phyloP scores from a whole-genome alignment of 2,797 vertebrate species.

The Argentina silus region DNA sequence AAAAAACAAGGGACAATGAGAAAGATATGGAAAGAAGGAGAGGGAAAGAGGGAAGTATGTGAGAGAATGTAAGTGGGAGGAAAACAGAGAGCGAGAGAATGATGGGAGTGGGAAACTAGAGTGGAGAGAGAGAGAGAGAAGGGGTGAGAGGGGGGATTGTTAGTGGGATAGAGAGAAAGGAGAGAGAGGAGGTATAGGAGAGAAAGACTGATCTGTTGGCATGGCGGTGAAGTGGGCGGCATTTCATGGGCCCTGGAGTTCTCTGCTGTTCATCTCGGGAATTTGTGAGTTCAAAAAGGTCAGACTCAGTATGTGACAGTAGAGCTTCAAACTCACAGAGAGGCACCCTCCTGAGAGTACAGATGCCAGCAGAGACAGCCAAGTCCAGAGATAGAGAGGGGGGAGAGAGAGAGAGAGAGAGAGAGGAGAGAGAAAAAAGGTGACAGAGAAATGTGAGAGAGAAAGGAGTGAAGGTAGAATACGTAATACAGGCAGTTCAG shows the following conservation, averaged over 20 bases:
- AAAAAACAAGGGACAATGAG: background rate
- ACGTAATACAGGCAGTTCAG: too few species aligned
- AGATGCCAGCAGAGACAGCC: background rate
- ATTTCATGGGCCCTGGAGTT: background rate
- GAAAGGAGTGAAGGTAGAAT: too few species aligned
- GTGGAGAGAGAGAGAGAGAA: background rate
- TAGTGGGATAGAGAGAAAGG: background rate
- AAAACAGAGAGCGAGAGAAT: background rate
- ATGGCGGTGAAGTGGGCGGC: slow-evolving; percentile 11
- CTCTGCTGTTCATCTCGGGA: slow-evolving; percentile 19
- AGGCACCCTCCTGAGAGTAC: slow-evolving; percentile 7
- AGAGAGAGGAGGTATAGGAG: background rate
- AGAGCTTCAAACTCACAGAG: slow-evolving; percentile 23
- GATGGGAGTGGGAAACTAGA: background rate
- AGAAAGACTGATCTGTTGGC: slow-evolving; percentile 32
- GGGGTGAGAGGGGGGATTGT: background rate
- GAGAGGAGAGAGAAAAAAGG: background rate
- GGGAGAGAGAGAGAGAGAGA: background rate
- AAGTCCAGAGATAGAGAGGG: background rate
- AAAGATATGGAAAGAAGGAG: background rate
- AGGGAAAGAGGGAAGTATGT: background rate
- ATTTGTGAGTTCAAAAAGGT: slow-evolving; percentile 36
- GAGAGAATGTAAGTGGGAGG: slow-evolving; percentile 14
- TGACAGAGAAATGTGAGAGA: too few species aligned
- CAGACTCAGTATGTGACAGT: slow-evolving; percentile 34